phyloP scores from a whole-genome alignment of 53 echinoderm and acorn worm genomes.

The Echinarachnius parma region DNA sequence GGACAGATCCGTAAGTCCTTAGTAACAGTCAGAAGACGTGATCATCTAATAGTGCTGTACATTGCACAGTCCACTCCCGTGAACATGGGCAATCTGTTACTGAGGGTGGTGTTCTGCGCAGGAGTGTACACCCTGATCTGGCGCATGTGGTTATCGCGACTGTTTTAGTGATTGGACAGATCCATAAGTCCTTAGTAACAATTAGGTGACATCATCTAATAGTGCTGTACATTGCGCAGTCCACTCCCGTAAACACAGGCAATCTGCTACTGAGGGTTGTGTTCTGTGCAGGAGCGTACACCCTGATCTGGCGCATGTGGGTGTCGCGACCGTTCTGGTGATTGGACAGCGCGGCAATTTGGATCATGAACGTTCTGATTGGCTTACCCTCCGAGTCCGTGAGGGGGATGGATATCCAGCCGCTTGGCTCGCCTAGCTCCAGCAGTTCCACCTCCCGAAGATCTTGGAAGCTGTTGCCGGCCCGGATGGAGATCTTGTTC shows the following conservation, averaged over 20 bases:
- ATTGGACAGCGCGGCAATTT: constrained; percentile 94
- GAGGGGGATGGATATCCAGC: constrained; percentile 91
- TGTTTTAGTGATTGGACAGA: constrained; percentile 91
- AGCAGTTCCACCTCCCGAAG: constrained; percentile 91
- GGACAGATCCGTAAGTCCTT: no score
- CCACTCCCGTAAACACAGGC: constrained; percentile 70
- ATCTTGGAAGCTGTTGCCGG: constrained; percentile 98
- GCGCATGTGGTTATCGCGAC: constrained; percentile 83
- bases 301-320: constrained; percentile 98
- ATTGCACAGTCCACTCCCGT: constrained; percentile 58
- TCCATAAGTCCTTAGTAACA: no score
- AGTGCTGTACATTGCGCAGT: constrained; percentile 76
- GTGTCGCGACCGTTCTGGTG: constrained; percentile 98
- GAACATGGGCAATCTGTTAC: constrained; percentile 65
- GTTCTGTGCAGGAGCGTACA: constrained; percentile 82
- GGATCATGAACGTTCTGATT: constrained; percentile 92
- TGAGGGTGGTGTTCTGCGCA: constrained; percentile 60
- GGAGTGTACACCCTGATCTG: constrained; percentile 88
- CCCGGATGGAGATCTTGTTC: constrained; percentile 89
- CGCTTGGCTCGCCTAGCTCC: constrained; percentile 90
- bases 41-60: constrained; percentile 72
- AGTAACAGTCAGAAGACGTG: no score
- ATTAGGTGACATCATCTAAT: constrained; percentile 71
- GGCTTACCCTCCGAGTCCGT: constrained; percentile 63
- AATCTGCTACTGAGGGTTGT: constrained; percentile 66